A percentile compares a stretch with the other conserved stretches of the same genome.
phyloP scores from a whole-genome alignment of 2,797 vertebrate species.

The Anomalospiza imberbis region DNA sequence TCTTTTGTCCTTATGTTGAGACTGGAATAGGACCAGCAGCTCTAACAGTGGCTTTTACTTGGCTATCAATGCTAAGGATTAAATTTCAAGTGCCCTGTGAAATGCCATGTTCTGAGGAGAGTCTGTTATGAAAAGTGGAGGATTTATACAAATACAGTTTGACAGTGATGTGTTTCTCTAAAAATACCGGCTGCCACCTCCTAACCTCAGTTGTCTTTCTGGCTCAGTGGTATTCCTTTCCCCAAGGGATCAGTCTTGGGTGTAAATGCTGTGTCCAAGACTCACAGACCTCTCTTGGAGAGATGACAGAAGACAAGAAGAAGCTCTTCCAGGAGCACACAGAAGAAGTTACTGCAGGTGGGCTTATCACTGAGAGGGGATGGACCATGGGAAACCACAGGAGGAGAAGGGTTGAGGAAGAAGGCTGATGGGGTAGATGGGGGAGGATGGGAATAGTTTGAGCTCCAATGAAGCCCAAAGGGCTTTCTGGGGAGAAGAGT shows the following conservation, averaged over 20 bases:
- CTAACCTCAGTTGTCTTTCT: neutral
- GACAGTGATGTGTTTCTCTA: neutral
- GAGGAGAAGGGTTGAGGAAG: neutral
- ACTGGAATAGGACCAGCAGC: neutral
- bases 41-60: constrained; percentile 1
- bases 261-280: neutral
- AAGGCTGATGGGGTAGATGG: neutral
- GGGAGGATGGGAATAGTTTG: neutral
- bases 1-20: neutral
- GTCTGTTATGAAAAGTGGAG: neutral
- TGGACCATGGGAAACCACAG: neutral
- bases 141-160: constrained; percentile 22
- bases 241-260: neutral
- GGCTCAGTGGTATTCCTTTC: neutral
- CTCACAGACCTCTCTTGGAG: neutral
- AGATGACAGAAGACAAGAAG: neutral
- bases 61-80: neutral
- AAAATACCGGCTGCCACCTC: neutral
- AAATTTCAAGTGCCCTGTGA: constrained; percentile 12
- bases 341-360: neutral
- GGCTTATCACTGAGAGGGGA: neutral
- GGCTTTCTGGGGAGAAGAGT: neutral
- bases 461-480: neutral
- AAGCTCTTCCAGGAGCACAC: neutral
- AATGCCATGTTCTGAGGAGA: neutral